phyloP scores from a whole-genome alignment of 2,888 invertebrate genomes.

The Cephus nigrinus region DNA sequence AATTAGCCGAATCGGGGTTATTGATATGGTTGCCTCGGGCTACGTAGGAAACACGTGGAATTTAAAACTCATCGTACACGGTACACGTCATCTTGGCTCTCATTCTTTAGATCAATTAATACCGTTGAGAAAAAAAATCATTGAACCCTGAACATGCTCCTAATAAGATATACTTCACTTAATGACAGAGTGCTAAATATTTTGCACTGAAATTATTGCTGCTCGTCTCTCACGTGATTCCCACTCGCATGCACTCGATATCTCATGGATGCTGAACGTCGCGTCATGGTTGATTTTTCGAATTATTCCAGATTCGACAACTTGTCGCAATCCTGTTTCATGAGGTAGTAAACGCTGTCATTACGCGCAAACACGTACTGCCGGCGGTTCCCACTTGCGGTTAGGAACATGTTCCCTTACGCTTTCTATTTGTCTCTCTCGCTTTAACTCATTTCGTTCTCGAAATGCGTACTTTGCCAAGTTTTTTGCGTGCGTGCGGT shows the following conservation, averaged over 20 bases:
- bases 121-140: not conserved
- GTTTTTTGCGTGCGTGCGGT: conserved; percentile 35
- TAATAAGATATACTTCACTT: not conserved
- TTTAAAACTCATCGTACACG: conserved; percentile 21
- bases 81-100: not conserved
- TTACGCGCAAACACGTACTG: conserved; percentile 40
- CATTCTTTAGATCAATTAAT: not conserved
- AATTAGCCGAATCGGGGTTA: conserved; percentile 50
- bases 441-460: conserved; percentile 27
- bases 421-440: conserved; percentile 15
- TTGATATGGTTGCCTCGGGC: conserved; percentile 34
- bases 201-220: not conserved
- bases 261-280: not conserved
- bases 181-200: not conserved
- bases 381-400: conserved; percentile 37
- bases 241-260: not conserved
- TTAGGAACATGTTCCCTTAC: conserved; percentile 20
- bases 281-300: not conserved
- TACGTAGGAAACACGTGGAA: not conserved
- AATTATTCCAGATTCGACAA: conserved; percentile 32
- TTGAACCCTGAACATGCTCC: not conserved
- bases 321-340: conserved; percentile 43
- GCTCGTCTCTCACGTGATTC: not conserved
- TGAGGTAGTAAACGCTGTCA: conserved; percentile 47
- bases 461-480: conserved; percentile 22